A percentile compares a stretch with the other conserved stretches of the same genome.
phyloP scores from a whole-genome alignment of 1,140 invertebrate species.

The Calliphora vicina region DNA sequence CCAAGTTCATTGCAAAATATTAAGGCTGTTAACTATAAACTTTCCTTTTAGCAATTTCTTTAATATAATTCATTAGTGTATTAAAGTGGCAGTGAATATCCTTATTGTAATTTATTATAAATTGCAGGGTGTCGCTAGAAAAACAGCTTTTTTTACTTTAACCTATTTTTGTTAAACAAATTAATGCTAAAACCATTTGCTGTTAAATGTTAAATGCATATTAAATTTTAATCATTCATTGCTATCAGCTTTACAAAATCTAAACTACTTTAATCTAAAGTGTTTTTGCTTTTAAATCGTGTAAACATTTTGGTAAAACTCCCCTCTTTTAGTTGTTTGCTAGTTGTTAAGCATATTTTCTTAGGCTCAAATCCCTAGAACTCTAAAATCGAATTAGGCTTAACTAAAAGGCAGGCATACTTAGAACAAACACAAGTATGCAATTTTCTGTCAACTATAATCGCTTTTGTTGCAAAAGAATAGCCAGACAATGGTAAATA shows the following conservation, averaged over 20 bases:
- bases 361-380: not conserved
- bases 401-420: not conserved
- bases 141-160: not conserved
- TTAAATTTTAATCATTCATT: not conserved
- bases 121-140: not conserved
- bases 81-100: not conserved
- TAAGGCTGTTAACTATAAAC: not conserved
- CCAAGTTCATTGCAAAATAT: not conserved
- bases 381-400: not conserved
- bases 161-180: not conserved
- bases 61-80: not conserved
- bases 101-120: not conserved
- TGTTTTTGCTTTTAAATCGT: not conserved
- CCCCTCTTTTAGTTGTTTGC: not conserved
- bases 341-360: not conserved
- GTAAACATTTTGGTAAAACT: conserved; percentile 10
- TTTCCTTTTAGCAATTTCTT: not conserved
- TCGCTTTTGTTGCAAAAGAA: not conserved
- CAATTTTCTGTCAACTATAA: not conserved
- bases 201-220: not conserved
- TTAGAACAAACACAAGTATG: not conserved
- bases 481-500: not conserved
- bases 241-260: not conserved
- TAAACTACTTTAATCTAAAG: not conserved
- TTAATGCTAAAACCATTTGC: not conserved